Evolutionary conservation across 2,113 vertebrate species (phyloP).

Genomic region (Seriola rivoliana): DNA sequence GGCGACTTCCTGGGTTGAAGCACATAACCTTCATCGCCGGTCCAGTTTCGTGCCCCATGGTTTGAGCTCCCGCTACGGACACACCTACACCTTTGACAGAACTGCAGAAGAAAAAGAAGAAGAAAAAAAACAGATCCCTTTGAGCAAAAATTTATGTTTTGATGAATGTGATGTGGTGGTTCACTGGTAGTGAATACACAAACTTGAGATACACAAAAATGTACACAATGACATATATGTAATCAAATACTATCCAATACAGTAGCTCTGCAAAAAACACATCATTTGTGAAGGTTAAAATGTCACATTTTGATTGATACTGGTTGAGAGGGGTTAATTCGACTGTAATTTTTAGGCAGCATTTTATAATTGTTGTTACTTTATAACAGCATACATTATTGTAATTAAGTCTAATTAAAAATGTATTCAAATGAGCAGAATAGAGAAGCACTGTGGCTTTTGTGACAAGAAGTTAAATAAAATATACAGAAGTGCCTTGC

Average conservation of each 20-base stretch:
- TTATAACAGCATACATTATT: neutral
- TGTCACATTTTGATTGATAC: neutral
- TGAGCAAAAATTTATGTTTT: no score
- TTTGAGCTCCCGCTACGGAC: constrained; percentile 41
- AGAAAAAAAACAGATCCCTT: neutral
- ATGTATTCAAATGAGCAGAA: neutral
- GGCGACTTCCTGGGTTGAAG: constrained; percentile 78
- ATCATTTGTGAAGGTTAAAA: neutral
- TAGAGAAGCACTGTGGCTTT: neutral
- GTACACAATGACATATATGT: neutral
- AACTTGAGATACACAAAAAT: neutral
- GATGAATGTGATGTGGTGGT: neutral
- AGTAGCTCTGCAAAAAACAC: neutral
- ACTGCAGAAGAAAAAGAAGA: constrained; percentile 56
- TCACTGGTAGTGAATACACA: neutral
- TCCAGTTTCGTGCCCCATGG: constrained; percentile 67
- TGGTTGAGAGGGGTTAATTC: neutral
- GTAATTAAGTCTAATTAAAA: constrained; percentile 2
- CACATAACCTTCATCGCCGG: constrained; percentile 61
- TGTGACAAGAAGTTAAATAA: neutral
- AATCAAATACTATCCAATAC: neutral
- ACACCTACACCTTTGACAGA: constrained; percentile 31
- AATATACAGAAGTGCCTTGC: neutral
- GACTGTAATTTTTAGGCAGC: neutral
- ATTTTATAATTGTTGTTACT: neutral